Evolutionary conservation across 2,113 vertebrate genomes (phyloP).

Genomic region (Lophius piscatorius): DNA sequence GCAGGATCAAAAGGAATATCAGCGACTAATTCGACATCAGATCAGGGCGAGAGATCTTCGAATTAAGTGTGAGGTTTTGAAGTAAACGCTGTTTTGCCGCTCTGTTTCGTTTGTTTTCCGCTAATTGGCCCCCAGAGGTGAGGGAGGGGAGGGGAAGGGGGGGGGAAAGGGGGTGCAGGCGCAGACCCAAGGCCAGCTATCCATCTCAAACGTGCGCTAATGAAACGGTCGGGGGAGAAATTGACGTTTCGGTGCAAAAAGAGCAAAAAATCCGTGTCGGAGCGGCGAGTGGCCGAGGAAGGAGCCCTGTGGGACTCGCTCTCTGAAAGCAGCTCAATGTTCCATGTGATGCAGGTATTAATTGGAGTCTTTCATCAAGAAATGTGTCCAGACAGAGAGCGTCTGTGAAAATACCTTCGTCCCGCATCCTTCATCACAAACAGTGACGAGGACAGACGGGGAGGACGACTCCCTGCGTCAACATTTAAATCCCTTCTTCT

Average conservation of each 20-base stretch:
- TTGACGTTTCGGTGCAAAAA: slow-evolving; percentile 58
- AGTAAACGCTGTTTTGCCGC: slow-evolving; percentile 72
- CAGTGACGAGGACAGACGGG: not conserved
- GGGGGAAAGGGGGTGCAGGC: too few species aligned
- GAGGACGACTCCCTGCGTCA: not conserved
- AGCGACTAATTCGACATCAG: slow-evolving; percentile 59
- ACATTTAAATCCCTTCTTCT: slow-evolving; percentile 5
- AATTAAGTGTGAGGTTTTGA: slow-evolving; percentile 65
- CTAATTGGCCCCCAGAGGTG: slow-evolving; percentile 76
- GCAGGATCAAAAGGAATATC: slow-evolving; percentile 64
- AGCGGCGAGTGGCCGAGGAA: slow-evolving; percentile 22
- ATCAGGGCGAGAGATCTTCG: slow-evolving; percentile 64
- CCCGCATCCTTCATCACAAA: not conserved
- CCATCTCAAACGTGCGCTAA: slow-evolving; percentile 58
- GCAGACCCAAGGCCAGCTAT: slow-evolving; percentile 44
- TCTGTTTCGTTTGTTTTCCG: slow-evolving; percentile 62
- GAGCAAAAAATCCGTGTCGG: slow-evolving; percentile 37
- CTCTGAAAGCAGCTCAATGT: slow-evolving; percentile 26
- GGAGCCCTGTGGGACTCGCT: slow-evolving; percentile 14
- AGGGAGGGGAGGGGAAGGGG: slow-evolving; percentile 45
- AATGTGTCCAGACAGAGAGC: slow-evolving; percentile 9
- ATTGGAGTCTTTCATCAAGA: slow-evolving; percentile 37
- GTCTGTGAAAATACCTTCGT: slow-evolving; percentile 9
- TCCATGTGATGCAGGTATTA: slow-evolving; percentile 35
- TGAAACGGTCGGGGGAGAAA: slow-evolving; percentile 59